A percentile compares a stretch with the other conserved stretches of the same genome.
Conservation (phyloP, 2,888 invertebrate genomes). For the Ornithoptera priamus region DNA sequence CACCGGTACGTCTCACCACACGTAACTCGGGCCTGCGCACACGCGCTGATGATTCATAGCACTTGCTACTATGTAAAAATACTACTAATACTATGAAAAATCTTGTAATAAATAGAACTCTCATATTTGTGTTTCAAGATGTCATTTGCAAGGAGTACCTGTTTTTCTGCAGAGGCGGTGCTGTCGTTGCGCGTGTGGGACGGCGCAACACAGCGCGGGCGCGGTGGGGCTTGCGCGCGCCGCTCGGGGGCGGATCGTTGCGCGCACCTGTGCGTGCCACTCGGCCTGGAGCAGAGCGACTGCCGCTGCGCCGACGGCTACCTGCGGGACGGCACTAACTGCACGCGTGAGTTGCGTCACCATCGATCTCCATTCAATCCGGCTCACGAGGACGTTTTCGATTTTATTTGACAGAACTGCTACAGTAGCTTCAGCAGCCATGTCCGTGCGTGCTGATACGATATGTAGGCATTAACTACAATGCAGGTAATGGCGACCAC, state of each 20-base stretch:
- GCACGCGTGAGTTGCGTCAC: slow-evolving; percentile 40
- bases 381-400: neutral
- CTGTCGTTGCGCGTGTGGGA: slow-evolving; percentile 86
- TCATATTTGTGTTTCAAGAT: too few species aligned
- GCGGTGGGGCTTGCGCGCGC: slow-evolving; percentile 66
- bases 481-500: too few species aligned
- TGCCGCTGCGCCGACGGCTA: slow-evolving; percentile 89
- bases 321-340: slow-evolving; percentile 40
- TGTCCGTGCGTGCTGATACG: too few species aligned
- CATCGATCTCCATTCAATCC: neutral
- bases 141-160: neutral
- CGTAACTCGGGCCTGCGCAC: neutral
- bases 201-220: slow-evolving; percentile 47
- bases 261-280: slow-evolving; percentile 74
- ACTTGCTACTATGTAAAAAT: too few species aligned
- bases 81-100: too few species aligned
- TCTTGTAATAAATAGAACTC: too few species aligned
- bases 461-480: too few species aligned
- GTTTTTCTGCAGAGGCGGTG: slow-evolving; percentile 74
- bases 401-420: too few species aligned
- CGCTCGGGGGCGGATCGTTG: slow-evolving; percentile 76
- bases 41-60: too few species aligned
- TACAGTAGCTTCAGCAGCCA: too few species aligned
- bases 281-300: slow-evolving; percentile 80
- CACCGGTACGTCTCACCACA: slow-evolving; percentile 62